Evolutionary conservation across 2,797 vertebrate species (phyloP).

Genomic region (Furcifer pardalis): DNA sequence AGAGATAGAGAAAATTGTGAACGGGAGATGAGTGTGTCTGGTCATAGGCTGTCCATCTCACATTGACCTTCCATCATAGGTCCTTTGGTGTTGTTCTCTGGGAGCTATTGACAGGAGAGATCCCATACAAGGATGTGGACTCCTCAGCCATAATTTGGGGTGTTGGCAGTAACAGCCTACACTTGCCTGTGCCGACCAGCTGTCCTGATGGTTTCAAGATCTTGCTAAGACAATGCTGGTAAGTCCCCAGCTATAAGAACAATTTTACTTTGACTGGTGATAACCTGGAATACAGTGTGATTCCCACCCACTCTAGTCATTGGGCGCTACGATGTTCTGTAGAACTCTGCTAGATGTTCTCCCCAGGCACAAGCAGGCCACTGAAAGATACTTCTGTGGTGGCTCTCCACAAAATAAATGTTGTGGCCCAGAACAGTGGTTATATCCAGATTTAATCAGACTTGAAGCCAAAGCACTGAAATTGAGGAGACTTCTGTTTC

Average conservation of each 20-base stretch:
- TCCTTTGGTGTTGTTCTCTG: slow-evolving; percentile 96
- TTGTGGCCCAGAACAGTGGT: not conserved
- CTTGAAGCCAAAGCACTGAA: not conserved
- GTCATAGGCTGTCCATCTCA: fast-evolving
- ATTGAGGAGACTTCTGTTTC: not conserved
- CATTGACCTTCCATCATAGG: slow-evolving; percentile 71
- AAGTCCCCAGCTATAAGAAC: slow-evolving; percentile 56
- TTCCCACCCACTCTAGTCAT: not conserved
- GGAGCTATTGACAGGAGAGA: slow-evolving; percentile 96
- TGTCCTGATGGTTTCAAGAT: slow-evolving; percentile 98
- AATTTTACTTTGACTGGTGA: not conserved
- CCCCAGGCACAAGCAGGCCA: not conserved
- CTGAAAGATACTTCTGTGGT: not conserved
- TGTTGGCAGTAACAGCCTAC: slow-evolving; percentile 96
- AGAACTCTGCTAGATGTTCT: not conserved
- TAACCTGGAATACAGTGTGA: not conserved
- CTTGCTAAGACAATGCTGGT: slow-evolving; percentile 95
- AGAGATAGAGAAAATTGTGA: not conserved
- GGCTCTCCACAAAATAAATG: not conserved
- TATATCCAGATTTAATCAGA: not conserved
- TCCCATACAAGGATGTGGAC: slow-evolving; percentile 97
- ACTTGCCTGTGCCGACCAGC: slow-evolving; percentile 92
- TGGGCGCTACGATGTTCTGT: not conserved
- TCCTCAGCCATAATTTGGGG: slow-evolving; percentile 98
- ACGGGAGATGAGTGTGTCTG: not conserved